Percentiles rank a stretch among this genome's conserved stretches.
Conservation (phyloP, 2,888 invertebrate species). For the Laothoe populi region DNA sequence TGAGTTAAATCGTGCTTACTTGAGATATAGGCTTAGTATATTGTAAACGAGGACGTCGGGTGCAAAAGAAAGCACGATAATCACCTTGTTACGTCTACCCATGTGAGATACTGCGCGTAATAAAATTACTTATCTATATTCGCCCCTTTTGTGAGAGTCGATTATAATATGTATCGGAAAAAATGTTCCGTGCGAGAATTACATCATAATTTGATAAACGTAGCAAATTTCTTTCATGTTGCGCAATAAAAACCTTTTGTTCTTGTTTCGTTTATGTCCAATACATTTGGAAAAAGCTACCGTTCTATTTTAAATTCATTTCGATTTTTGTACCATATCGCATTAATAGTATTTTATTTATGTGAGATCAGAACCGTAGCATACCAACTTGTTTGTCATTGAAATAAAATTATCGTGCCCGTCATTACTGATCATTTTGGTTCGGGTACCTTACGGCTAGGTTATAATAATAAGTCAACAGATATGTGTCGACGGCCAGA, state of each 20-base stretch:
- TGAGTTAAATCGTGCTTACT: constrained; percentile 52
- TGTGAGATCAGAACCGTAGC: no score
- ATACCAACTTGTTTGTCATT: no score
- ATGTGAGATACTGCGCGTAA: constrained; percentile 43
- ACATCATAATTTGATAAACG: constrained; percentile 20
- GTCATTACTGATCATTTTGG: no score
- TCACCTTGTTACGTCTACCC: constrained; percentile 51
- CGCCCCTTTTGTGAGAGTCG: constrained; percentile 32
- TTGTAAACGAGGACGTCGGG: constrained; percentile 40
- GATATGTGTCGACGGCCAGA: no score
- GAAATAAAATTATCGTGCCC: no score
- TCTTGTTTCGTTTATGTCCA: background rate
- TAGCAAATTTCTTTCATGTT: constrained; percentile 2
- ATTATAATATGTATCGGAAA: constrained; percentile 32
- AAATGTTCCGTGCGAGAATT: constrained; percentile 13
- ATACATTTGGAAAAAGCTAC: background rate
- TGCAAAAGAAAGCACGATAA: constrained; percentile 45
- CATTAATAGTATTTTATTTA: no score
- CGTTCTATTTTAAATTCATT: background rate
- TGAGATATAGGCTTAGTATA: constrained; percentile 43
- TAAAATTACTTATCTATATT: constrained; percentile 46
- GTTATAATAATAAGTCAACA: no score
- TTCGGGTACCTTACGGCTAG: no score
- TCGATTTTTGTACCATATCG: background rate
- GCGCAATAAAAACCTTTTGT: constrained; percentile 5